A percentile compares a stretch with the other conserved stretches of the same genome.
Conservation (phyloP, 2,113 vertebrate genomes). For the Glaucidium brasilianum region DNA sequence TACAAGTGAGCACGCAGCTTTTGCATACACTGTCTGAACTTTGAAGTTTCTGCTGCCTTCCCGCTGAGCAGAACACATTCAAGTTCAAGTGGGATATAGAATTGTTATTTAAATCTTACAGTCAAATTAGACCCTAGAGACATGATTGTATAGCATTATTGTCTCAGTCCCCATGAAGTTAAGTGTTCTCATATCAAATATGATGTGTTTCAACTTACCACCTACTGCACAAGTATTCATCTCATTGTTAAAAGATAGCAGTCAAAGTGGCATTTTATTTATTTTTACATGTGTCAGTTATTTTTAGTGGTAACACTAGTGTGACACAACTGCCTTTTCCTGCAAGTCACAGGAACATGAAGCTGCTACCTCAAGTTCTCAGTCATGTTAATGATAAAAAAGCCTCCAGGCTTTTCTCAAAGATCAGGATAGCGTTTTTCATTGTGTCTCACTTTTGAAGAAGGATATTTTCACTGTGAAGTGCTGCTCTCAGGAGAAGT, state of each 20-base stretch:
- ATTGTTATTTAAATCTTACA: conserved; percentile 27
- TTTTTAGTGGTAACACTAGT: background rate
- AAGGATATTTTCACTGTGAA: background rate
- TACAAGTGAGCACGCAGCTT: background rate
- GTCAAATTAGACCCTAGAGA: conserved; percentile 41
- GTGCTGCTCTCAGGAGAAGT: background rate
- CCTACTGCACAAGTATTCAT: conserved; percentile 12
- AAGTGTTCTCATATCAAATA: conserved; percentile 43
- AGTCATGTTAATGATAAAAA: background rate
- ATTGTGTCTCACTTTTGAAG: background rate
- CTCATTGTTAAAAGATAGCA: background rate
- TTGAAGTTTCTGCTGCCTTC: background rate
- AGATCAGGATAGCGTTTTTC: background rate
- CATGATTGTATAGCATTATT: background rate
- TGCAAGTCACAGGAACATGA: background rate
- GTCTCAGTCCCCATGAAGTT: conserved; percentile 23
- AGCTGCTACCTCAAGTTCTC: background rate
- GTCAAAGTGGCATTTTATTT: conserved; percentile 12
- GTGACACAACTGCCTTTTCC: background rate
- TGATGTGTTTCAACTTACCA: conserved; percentile 11
- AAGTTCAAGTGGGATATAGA: background rate
- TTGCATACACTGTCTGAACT: background rate
- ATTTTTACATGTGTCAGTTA: background rate
- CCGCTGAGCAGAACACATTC: background rate
- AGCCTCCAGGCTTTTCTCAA: background rate